Evolutionary conservation across 2,888 invertebrate species (phyloP), one percentile per base, ranked within the genome.

Genomic region (Eupithecia subfuscata): DNA sequence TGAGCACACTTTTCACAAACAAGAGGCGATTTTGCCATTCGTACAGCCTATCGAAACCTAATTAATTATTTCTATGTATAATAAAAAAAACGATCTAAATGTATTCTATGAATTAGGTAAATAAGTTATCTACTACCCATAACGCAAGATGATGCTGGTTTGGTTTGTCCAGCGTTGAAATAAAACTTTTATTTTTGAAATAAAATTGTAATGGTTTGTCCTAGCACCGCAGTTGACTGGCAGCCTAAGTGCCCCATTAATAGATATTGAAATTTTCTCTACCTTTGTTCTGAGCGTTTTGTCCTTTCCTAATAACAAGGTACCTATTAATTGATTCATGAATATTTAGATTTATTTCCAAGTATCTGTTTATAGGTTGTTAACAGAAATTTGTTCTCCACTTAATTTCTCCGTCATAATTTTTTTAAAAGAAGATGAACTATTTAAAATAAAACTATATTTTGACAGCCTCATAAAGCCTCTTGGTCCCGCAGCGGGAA

Each of bases 291-390:
- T 65, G 40, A 75, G 43, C 48, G 63, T 68, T 70, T 77, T 73
- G 70, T 70, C 70, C 73, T 22, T 60, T 60, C 60, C 5, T 60
- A 60, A 60, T 77, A 70, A 74, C 73, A 65, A 52, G 52, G 56
- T 40, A 30, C 30, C 30, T 30, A 37, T 73, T 73, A 77, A 77
- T 77, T 75, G 73, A 73, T 77, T 75, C 73, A n/a, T 77, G 74
- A 77, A 77, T 77, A 70, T 75, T 75, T 75, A 43, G 25, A 45
- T 68, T 40, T 68, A 72, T 70, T 74, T 77, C 63, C 71, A 71
- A 75, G 70, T 75, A 72, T 70, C n/a, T 68, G 75, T 68, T 69
- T 64, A 40, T 12, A 68, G 14, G 8, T 16, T 25, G n/a, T 12
- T 22, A 25, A 14, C 7, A 45, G 43, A 43, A 43, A 68, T 68